Base-by-base conservation (phyloP, 2,797 vertebrate species). In the Microctenopoma lineatum region DNA sequence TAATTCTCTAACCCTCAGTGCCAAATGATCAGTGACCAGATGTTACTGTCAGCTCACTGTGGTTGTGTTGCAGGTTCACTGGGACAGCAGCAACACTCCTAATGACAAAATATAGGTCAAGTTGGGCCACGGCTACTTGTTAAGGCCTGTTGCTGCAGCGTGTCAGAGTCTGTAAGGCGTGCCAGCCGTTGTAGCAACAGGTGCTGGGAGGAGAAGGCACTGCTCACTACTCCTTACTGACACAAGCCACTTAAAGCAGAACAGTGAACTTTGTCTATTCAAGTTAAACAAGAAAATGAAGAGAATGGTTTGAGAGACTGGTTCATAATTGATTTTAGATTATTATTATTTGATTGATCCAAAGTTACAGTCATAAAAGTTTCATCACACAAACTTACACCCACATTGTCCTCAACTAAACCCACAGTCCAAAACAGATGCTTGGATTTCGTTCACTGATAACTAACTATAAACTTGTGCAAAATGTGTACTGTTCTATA, bases 151-250 rank as follows among this genome's bases (percentile, higher is more conserved):
- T 55, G 47, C 25, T 60, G 18, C 51, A 54, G 56, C 18, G n/a
- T 4, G 34, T 21, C 15, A 48, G 42, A 54, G 42, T 61, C 45
- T 25, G n/a, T 14, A 36, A 51, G 42, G 9, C 45, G 5, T 15
- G 18, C 39, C 73, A 77, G 79, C 78, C 75, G 76, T 32, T 59
- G 39, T 14, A 26, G 68, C 53, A 45, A 73, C 81, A 84, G 70
- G 67, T 81, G 80, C 38, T 10, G 0, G 16, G 46, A 38, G 36
- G 34, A 38, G 36, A 27, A 7, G 27, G 51, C 3, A 4, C 63
- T 5, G 21, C 59, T 11, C 32, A 36, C 2, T 14, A 5, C 36
- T 36, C 34, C 25, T 59, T 0, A 15, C 50, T n/a, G 21, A 38
- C 32, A 51, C 45, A 32, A 52, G 44, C 44, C 5, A 18, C 60